Percentiles rank a stretch among this genome's conserved stretches.
phyloP scores from a whole-genome alignment of 1,140 invertebrate species.

The Sesamia nonagrioides region DNA sequence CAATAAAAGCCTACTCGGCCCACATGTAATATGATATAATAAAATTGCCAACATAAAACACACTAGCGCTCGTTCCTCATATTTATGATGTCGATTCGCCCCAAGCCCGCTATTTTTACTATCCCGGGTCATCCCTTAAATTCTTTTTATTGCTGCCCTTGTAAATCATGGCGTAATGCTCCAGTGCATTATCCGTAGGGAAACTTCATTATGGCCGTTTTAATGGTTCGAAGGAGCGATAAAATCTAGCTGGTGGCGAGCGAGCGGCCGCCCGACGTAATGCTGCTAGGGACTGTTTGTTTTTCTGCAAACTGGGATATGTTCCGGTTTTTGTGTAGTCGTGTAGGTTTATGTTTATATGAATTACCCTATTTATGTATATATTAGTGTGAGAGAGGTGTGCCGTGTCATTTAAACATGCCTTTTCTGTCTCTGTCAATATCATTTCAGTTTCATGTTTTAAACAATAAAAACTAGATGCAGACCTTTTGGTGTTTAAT shows the following conservation, averaged over 20 bases:
- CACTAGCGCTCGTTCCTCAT: constrained; percentile 75
- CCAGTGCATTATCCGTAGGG: constrained; percentile 83
- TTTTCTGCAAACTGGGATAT: constrained; percentile 41
- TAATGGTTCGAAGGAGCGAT: constrained; percentile 85
- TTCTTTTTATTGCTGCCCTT: constrained; percentile 86
- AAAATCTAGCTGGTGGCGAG: constrained; percentile 80
- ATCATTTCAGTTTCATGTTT: no score
- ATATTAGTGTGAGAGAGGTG: no score
- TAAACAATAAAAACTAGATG: no score
- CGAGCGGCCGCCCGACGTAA: constrained; percentile 54
- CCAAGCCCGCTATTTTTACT: constrained; percentile 69
- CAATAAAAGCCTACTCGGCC: constrained; percentile 19
- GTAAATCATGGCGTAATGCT: constrained; percentile 86
- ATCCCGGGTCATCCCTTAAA: constrained; percentile 83
- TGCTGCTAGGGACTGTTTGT: constrained; percentile 55
- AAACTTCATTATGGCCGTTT: constrained; percentile 87
- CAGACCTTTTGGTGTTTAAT: no score
- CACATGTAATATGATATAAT: constrained; percentile 57
- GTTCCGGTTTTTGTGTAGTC: background rate
- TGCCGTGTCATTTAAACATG: no score
- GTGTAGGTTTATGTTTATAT: background rate
- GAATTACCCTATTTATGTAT: no score
- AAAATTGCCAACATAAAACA: constrained; percentile 58
- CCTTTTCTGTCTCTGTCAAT: no score
- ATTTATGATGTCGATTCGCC: constrained; percentile 75